phyloP scores from a whole-genome alignment of 1,140 invertebrate genomes.

The Lasioglossum baleicum region DNA sequence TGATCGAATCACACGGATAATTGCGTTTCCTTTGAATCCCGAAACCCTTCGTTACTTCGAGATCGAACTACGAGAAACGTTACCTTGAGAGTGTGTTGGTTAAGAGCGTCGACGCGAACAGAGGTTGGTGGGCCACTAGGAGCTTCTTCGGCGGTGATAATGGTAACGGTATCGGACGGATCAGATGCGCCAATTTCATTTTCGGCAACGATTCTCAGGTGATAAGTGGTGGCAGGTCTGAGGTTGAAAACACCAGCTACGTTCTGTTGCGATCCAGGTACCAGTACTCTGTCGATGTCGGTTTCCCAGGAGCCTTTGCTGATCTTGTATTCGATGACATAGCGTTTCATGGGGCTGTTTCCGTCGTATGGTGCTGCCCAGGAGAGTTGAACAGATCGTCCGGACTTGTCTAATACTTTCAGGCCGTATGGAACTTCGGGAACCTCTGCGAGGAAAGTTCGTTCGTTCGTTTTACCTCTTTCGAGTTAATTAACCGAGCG shows the following conservation, averaged over 20 bases:
- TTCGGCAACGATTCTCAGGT: slow-evolving; percentile 95
- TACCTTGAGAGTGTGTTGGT: slow-evolving; percentile 94
- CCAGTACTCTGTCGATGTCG: slow-evolving; percentile 91
- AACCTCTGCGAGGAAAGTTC: no score
- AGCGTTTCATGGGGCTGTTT: slow-evolving; percentile 95
- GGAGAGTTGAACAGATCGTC: slow-evolving; percentile 92
- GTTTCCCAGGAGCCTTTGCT: slow-evolving; percentile 92
- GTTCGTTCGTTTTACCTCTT: no score
- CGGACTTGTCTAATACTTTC: slow-evolving; percentile 95
- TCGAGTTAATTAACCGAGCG: no score
- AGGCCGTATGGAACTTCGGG: slow-evolving; percentile 95
- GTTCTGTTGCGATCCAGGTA: slow-evolving; percentile 89
- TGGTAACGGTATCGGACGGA: slow-evolving; percentile 94
- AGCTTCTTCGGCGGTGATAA: slow-evolving; percentile 96
- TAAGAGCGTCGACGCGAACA: slow-evolving; percentile 93
- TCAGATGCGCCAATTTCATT: slow-evolving; percentile 96
- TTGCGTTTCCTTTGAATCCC: no score
- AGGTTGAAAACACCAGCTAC: slow-evolving; percentile 93
- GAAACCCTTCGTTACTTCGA: no score
- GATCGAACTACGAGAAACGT: no score
- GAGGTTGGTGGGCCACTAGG: slow-evolving; percentile 90
- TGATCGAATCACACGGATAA: no score
- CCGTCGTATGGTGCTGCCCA: slow-evolving; percentile 97
- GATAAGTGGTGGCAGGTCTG: slow-evolving; percentile 94
- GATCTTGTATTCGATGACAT: slow-evolving; percentile 95